Evolutionary conservation across 1,140 invertebrate species (phyloP).

Genomic region (Euura lappo): DNA sequence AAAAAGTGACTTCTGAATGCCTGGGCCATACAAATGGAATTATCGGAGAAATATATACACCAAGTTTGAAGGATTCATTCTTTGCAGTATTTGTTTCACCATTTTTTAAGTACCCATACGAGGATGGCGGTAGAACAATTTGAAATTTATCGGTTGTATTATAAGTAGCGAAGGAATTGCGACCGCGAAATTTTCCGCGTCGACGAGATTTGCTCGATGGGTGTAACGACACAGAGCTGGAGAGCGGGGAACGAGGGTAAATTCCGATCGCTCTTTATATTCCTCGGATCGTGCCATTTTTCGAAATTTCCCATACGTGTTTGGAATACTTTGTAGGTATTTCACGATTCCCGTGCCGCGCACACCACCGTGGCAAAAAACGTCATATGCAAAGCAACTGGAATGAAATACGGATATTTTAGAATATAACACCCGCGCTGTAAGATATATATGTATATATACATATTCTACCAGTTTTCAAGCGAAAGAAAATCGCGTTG

Average conservation of each 20-base stretch:
- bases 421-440: background rate
- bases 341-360: background rate
- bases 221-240: too few relatives aligned
- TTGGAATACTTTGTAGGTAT: background rate
- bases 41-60: too few relatives aligned
- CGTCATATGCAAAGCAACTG: constrained; percentile 6
- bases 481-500: background rate
- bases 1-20: too few relatives aligned
- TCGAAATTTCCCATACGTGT: constrained; percentile 3
- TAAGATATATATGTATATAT: background rate
- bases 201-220: too few relatives aligned
- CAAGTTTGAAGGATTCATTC: too few relatives aligned
- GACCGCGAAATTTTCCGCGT: too few relatives aligned
- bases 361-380: background rate
- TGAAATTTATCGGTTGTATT: too few relatives aligned
- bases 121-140: too few relatives aligned
- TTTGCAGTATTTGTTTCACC: too few relatives aligned
- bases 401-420: constrained; percentile 7
- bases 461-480: background rate
- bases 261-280: constrained; percentile 1
- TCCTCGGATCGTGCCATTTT: constrained; percentile 1
- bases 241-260: background rate
- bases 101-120: too few relatives aligned
- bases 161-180: too few relatives aligned
- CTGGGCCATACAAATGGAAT: too few relatives aligned